Evolutionary conservation across 2,888 invertebrate genomes (phyloP).

Genomic region (Dione vanillae): DNA sequence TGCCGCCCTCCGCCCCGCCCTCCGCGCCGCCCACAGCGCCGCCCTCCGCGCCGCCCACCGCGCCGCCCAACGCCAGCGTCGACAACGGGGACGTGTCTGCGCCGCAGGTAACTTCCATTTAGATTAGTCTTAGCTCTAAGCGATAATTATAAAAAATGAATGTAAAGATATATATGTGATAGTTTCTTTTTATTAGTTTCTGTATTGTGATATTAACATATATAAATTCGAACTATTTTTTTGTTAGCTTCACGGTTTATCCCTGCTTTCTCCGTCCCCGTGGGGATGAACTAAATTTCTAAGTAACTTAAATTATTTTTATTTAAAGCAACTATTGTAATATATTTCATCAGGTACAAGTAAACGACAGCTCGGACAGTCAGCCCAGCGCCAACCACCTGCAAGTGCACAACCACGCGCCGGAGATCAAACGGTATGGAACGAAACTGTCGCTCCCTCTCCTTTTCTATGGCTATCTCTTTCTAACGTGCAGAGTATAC

Average conservation of each 20-base stretch:
- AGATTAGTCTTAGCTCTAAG: too few relatives aligned
- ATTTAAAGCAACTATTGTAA: background rate
- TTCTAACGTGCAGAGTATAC: too few relatives aligned
- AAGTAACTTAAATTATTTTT: too few relatives aligned
- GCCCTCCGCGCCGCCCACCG: slow-evolving; percentile 36
- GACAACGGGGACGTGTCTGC: slow-evolving; percentile 18
- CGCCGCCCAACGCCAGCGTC: slow-evolving; percentile 8
- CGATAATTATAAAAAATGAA: too few relatives aligned
- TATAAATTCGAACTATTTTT: too few relatives aligned
- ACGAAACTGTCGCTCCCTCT: too few relatives aligned
- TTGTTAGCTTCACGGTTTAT: too few relatives aligned
- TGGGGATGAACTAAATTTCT: too few relatives aligned
- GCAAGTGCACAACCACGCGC: slow-evolving; percentile 51
- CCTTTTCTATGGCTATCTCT: background rate
- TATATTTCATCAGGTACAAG: slow-evolving; percentile 50
- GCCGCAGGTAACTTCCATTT: background rate
- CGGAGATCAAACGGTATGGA: slow-evolving; percentile 70
- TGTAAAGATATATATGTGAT: too few relatives aligned
- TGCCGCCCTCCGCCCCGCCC: slow-evolving; percentile 47
- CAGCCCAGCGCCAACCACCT: slow-evolving; percentile 48
- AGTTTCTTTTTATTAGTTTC: too few relatives aligned
- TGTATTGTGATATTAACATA: too few relatives aligned
- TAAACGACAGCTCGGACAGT: slow-evolving; percentile 55
- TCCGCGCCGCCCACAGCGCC: slow-evolving; percentile 40
- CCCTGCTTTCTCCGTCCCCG: too few relatives aligned